A percentile compares a stretch with the other conserved stretches of the same genome.
Conservation (phyloP, 1,140 invertebrate species). For the Oedothorax gibbosus region DNA sequence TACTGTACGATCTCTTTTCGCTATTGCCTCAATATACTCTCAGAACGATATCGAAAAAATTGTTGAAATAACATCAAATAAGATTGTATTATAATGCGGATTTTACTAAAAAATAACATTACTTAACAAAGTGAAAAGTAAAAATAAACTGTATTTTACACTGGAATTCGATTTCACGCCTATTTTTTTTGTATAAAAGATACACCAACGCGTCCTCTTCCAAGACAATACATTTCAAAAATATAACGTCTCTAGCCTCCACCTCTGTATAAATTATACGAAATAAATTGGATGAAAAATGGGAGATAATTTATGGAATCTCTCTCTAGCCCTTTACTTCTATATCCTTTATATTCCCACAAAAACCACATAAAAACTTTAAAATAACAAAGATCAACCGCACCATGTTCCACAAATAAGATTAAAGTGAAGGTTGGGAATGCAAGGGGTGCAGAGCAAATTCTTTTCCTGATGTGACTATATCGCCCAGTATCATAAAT, state of each 20-base stretch:
- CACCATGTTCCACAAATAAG: slow-evolving; percentile 26
- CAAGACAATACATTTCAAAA: neutral
- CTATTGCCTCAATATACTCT: neutral
- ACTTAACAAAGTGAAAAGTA: neutral
- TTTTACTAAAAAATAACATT: neutral
- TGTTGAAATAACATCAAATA: neutral
- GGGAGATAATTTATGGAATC: neutral
- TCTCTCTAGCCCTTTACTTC: neutral
- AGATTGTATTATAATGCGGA: neutral
- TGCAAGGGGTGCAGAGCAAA: neutral
- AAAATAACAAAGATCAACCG: neutral
- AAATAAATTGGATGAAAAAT: slow-evolving; percentile 37
- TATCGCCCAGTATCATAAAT: slow-evolving; percentile 27
- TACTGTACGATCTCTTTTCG: too few relatives aligned
- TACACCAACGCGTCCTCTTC: neutral
- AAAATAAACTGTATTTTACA: neutral
- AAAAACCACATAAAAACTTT: neutral
- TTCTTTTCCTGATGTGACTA: slow-evolving; percentile 14
- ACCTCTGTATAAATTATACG: slow-evolving; percentile 5
- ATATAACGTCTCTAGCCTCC: neutral
- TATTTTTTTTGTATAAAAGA: neutral
- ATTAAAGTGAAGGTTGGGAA: slow-evolving; percentile 38
- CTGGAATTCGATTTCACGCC: neutral
- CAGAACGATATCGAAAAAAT: neutral
- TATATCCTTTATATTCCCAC: neutral